Evolutionary conservation across 2,113 vertebrate species (phyloP).

Genomic region (Microtus oregoni): DNA sequence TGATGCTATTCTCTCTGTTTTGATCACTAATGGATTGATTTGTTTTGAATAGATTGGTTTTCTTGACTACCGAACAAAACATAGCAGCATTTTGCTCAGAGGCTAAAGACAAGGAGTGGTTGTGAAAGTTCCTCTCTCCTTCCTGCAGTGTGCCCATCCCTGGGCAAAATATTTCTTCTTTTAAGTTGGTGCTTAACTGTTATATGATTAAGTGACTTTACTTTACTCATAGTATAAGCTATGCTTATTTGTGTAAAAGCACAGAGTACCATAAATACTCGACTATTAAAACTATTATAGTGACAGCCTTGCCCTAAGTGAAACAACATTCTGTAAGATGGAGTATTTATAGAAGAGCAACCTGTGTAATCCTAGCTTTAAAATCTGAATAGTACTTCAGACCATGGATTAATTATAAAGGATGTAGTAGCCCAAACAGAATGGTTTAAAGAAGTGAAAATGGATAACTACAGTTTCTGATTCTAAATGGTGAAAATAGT

Average conservation of each 20-base stretch:
- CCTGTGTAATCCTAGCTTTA: neutral
- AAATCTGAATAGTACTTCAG: neutral
- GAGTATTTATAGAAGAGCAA: neutral
- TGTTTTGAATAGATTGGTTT: neutral
- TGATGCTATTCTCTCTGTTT: neutral
- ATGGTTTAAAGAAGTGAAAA: neutral
- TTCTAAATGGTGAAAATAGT: neutral
- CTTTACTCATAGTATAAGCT: neutral
- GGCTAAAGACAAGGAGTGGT: conserved; percentile 1
- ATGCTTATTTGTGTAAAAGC: neutral
- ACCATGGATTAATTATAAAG: neutral
- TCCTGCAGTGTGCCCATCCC: neutral
- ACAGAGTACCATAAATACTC: neutral
- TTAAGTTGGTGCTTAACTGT: neutral
- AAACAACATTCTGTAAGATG: neutral
- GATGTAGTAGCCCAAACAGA: neutral
- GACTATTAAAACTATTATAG: neutral
- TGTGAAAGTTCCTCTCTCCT: neutral
- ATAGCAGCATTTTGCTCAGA: neutral
- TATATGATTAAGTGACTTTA: neutral
- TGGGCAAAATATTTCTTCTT: neutral
- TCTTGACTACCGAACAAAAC: neutral
- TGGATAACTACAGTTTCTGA: neutral
- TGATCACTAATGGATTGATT: neutral
- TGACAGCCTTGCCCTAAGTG: neutral